A percentile compares a stretch with the other conserved stretches of the same genome.
Evolutionary conservation across 1,140 invertebrate species (phyloP).

Genomic region (Zelostemma sp.): DNA sequence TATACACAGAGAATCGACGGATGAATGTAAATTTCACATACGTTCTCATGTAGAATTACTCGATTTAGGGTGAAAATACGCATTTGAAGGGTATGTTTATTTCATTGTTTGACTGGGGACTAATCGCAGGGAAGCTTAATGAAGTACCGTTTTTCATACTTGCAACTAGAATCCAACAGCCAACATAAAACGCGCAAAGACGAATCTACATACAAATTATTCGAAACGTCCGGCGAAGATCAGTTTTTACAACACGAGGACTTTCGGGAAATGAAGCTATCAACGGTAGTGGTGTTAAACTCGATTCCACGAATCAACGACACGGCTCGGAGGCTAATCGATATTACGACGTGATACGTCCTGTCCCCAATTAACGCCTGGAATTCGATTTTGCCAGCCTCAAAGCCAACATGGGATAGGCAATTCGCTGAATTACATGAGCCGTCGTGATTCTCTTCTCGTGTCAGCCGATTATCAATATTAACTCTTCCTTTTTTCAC

Average conservation of each 20-base stretch:
- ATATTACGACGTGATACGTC: conserved; percentile 37
- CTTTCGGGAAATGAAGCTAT: conserved; percentile 23
- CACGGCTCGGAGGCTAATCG: conserved; percentile 32
- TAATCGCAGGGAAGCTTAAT: no score
- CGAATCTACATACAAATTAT: not conserved
- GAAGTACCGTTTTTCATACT: no score
- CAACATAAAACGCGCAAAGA: not conserved
- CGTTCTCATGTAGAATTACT: no score
- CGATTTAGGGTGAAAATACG: no score
- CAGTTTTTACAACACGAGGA: not conserved
- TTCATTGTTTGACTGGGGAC: no score
- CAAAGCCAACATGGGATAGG: conserved; percentile 22
- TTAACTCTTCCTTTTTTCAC: conserved; percentile 59
- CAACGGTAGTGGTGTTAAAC: conserved; percentile 14
- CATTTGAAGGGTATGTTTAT: no score
- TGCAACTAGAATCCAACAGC: not conserved
- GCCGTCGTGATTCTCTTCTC: conserved; percentile 21
- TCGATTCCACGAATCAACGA: conserved; percentile 29
- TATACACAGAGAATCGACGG: no score
- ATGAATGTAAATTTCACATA: no score
- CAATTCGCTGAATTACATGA: conserved; percentile 23
- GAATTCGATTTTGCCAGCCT: conserved; percentile 38
- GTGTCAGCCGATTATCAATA: conserved; percentile 64
- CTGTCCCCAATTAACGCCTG: conserved; percentile 40
- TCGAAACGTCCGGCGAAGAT: conserved; percentile 1